phyloP scores from a whole-genome alignment of 2,797 vertebrate genomes.

The Chloroceryle amazona region DNA sequence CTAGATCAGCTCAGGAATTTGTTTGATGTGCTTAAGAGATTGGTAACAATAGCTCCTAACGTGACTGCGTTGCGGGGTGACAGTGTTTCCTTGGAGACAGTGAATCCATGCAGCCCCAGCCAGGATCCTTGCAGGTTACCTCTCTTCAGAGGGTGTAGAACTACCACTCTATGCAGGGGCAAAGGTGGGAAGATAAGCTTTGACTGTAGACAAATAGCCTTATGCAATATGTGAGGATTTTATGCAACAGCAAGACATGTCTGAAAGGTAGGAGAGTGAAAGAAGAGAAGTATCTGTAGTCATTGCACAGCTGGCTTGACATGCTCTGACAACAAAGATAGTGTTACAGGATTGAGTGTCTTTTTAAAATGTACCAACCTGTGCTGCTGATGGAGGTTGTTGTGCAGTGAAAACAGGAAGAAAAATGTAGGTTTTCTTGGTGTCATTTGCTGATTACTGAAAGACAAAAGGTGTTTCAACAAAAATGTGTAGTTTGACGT shows the following conservation, averaged over 20 bases:
- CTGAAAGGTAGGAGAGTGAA: constrained; percentile 88
- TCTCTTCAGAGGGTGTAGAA: constrained; percentile 9
- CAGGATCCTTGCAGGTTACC: constrained; percentile 40
- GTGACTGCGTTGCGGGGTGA: constrained; percentile 74
- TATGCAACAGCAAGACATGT: constrained; percentile 86
- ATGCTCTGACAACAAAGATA: constrained; percentile 66
- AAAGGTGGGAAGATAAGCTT: constrained; percentile 59
- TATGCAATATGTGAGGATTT: constrained; percentile 60
- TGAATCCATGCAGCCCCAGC: constrained; percentile 36
- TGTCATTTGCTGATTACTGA: background rate
- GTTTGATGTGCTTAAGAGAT: constrained; percentile 69
- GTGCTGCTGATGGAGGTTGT: background rate
- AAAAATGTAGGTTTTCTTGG: background rate
- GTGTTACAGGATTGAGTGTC: constrained; percentile 75
- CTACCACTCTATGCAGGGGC: background rate
- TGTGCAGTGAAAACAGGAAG: background rate
- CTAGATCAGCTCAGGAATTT: constrained; percentile 42
- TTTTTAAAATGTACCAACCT: constrained; percentile 21
- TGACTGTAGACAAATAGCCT: constrained; percentile 60
- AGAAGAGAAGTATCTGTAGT: constrained; percentile 43
- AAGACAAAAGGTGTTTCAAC: background rate
- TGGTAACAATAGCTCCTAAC: constrained; percentile 74
- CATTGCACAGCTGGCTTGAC: constrained; percentile 48
- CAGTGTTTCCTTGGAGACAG: constrained; percentile 74
- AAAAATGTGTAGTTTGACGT: background rate